A percentile compares a stretch with the other conserved stretches of the same genome.
Conservation (phyloP, 2,888 invertebrate genomes). For the Plagiodera versicolora region DNA sequence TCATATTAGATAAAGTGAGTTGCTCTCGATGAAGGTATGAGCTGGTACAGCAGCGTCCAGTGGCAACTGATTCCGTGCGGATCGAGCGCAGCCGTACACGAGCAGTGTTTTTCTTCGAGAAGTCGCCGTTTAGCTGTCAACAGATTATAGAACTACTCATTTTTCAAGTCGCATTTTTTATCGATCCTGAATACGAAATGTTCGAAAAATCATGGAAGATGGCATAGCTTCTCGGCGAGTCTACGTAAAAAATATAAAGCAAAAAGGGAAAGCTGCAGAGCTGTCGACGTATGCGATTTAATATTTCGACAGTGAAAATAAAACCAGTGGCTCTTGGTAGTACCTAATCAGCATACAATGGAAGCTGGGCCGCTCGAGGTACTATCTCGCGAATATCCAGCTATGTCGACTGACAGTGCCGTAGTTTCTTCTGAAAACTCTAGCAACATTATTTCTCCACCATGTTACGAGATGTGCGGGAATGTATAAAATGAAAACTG, state of each 20-base stretch:
- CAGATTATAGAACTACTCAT: background rate
- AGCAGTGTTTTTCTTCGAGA: background rate
- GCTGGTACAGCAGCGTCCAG: background rate
- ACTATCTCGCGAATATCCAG: background rate
- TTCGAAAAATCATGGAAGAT: background rate
- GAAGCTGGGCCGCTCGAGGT: constrained; percentile 18
- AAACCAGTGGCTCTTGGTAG: constrained; percentile 32
- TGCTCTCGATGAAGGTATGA: background rate
- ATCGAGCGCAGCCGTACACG: too few species aligned
- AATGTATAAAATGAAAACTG: too few species aligned
- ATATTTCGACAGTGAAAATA: constrained; percentile 36
- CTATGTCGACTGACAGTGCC: background rate
- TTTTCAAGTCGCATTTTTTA: background rate
- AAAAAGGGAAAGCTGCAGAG: constrained; percentile 16
- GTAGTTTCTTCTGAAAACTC: too few species aligned
- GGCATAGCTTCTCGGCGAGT: background rate
- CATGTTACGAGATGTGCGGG: too few species aligned
- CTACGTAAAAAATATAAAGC: background rate
- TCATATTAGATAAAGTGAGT: background rate
- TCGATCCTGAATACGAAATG: background rate
- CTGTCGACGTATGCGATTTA: constrained; percentile 26
- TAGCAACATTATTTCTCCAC: too few species aligned
- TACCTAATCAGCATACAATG: constrained; percentile 42
- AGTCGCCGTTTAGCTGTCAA: background rate
- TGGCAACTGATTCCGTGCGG: too few species aligned